Evolutionary conservation across 2,797 vertebrate species (phyloP).

Genomic region (Enteromius fasciolatus): DNA sequence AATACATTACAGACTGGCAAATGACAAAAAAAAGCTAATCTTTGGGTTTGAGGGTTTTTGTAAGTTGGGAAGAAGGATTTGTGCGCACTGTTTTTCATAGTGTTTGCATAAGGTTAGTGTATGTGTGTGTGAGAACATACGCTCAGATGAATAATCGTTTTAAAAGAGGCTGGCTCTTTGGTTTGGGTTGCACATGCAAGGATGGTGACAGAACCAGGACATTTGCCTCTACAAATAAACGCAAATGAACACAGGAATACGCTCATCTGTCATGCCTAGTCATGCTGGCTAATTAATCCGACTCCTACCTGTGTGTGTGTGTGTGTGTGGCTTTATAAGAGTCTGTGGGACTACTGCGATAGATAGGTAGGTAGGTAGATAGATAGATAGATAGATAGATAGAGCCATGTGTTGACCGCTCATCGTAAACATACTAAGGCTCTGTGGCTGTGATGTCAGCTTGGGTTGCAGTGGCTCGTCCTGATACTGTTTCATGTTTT

Average conservation of each 20-base stretch:
- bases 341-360: not conserved
- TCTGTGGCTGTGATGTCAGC: slow-evolving; percentile 32
- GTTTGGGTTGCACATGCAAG: slow-evolving; percentile 27
- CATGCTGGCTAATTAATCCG: slow-evolving; percentile 29
- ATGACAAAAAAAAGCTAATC: not conserved
- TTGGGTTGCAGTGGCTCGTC: slow-evolving; percentile 52
- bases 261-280: slow-evolving; percentile 22
- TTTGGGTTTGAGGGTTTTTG: not conserved
- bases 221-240: slow-evolving; percentile 50
- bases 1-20: slow-evolving; percentile 12
- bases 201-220: slow-evolving; percentile 55
- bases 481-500: slow-evolving; percentile 57
- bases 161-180: slow-evolving; percentile 38
- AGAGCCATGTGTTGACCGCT: not conserved
- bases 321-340: too few relatives aligned
- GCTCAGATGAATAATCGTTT: slow-evolving; percentile 17
- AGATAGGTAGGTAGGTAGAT: not conserved
- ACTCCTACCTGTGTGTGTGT: not conserved
- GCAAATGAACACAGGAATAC: slow-evolving; percentile 16
- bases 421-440: not conserved
- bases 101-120: slow-evolving; percentile 9
- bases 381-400: not conserved
- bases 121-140: not conserved
- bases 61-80: not conserved
- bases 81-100: not conserved